phyloP scores from a whole-genome alignment of 2,797 vertebrate genomes.

The Spinus olivaceus region DNA sequence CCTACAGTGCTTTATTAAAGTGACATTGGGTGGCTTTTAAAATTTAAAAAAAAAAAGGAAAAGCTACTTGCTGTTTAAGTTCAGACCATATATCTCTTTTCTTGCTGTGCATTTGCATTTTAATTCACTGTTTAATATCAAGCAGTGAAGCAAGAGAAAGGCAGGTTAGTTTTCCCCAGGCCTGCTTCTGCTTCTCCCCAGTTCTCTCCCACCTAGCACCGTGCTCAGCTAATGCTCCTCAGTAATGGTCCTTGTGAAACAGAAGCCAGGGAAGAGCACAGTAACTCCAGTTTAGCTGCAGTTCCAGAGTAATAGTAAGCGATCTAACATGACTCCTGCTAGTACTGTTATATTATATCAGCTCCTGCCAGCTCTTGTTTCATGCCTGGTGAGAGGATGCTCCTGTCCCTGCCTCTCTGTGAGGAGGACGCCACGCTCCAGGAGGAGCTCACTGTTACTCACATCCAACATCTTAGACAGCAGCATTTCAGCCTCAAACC shows the following conservation, averaged over 20 bases:
- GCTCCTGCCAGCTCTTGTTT: slow-evolving; percentile 64
- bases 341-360: slow-evolving; percentile 50
- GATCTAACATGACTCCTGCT: slow-evolving; percentile 60
- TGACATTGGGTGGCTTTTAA: slow-evolving; percentile 33
- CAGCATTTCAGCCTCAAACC: slow-evolving; percentile 65
- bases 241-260: neutral
- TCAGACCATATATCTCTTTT: slow-evolving; percentile 65
- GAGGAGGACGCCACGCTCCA: slow-evolving; percentile 42
- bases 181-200: slow-evolving; percentile 51
- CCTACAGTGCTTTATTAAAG: slow-evolving; percentile 71
- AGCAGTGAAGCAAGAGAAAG: slow-evolving; percentile 64
- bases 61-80: slow-evolving; percentile 47
- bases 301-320: slow-evolving; percentile 51
- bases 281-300: slow-evolving; percentile 46
- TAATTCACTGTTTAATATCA: slow-evolving; percentile 62
- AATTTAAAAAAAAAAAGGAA: neutral
- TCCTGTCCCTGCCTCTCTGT: slow-evolving; percentile 56
- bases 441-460: slow-evolving; percentile 43
- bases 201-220: slow-evolving; percentile 52
- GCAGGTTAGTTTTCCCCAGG: slow-evolving; percentile 46
- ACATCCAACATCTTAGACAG: slow-evolving; percentile 60
- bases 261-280: slow-evolving; percentile 13
- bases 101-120: slow-evolving; percentile 64
- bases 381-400: slow-evolving; percentile 44
- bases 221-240: slow-evolving; percentile 66